Evolutionary conservation across 2,113 vertebrate genomes (phyloP).

Genomic region (Circaetus gallicus): DNA sequence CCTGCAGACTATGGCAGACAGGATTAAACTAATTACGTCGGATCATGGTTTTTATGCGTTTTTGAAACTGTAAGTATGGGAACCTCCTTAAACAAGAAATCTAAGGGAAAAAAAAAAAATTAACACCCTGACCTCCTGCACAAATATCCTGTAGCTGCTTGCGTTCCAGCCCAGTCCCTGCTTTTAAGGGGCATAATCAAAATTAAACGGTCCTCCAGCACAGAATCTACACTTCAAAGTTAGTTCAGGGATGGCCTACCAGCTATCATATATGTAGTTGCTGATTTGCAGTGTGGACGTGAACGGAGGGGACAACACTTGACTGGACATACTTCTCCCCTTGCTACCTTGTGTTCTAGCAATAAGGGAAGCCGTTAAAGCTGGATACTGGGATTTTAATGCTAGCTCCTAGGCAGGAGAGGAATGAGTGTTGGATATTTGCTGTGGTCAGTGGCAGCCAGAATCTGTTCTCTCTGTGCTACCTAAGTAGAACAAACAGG

Average conservation of each 20-base stretch:
- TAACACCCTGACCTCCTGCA: rapidly evolving
- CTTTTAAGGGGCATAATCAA: background rate
- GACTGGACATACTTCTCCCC: background rate
- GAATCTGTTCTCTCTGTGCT: background rate
- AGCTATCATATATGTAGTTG: background rate
- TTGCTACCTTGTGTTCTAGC: background rate
- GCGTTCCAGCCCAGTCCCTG: background rate
- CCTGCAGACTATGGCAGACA: background rate
- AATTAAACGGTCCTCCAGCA: background rate
- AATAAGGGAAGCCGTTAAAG: background rate
- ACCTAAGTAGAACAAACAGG: background rate
- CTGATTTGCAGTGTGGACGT: background rate
- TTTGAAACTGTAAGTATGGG: background rate
- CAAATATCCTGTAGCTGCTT: background rate
- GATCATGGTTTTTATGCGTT: background rate
- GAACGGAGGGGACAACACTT: background rate
- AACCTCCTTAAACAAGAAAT: background rate
- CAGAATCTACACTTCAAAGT: background rate
- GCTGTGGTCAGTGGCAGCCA: background rate
- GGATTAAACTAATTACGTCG: background rate
- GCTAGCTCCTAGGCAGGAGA: background rate
- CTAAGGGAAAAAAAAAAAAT: background rate
- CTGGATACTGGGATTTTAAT: background rate
- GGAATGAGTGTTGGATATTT: background rate
- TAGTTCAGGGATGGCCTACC: background rate